Evolutionary conservation across 2,113 vertebrate genomes (phyloP).

Genomic region (Petroica traversi): DNA sequence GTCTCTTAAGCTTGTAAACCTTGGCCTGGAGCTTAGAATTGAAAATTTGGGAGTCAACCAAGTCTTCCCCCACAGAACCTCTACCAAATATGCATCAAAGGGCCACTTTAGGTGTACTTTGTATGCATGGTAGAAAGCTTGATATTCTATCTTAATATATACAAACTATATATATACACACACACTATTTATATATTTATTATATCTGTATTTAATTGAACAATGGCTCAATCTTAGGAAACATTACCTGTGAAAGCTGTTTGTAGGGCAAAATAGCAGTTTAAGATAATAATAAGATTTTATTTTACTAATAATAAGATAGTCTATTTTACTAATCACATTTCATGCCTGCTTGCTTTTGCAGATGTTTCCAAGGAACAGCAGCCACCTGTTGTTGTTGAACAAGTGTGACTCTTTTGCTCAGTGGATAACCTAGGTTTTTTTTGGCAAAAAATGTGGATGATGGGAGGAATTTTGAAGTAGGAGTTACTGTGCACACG

Average conservation of each 20-base stretch:
- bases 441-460: not conserved
- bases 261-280: not conserved
- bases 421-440: not conserved
- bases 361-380: not conserved
- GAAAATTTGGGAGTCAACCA: not conserved
- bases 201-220: not conserved
- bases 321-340: not conserved
- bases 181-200: too few species aligned
- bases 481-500: not conserved
- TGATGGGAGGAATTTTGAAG: not conserved
- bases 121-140: not conserved
- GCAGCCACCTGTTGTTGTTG: not conserved
- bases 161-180: too few species aligned
- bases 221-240: not conserved
- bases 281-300: too few species aligned
- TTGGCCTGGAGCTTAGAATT: not conserved
- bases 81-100: not conserved
- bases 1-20: not conserved
- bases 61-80: not conserved
- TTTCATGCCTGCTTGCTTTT: not conserved
- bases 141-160: too few species aligned
- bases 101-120: not conserved
- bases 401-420: not conserved
- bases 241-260: not conserved
- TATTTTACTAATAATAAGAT: too few species aligned